A percentile compares a stretch with the other conserved stretches of the same genome.
Conservation (phyloP, 2,113 vertebrate genomes). For the Corvus moneduloides region DNA sequence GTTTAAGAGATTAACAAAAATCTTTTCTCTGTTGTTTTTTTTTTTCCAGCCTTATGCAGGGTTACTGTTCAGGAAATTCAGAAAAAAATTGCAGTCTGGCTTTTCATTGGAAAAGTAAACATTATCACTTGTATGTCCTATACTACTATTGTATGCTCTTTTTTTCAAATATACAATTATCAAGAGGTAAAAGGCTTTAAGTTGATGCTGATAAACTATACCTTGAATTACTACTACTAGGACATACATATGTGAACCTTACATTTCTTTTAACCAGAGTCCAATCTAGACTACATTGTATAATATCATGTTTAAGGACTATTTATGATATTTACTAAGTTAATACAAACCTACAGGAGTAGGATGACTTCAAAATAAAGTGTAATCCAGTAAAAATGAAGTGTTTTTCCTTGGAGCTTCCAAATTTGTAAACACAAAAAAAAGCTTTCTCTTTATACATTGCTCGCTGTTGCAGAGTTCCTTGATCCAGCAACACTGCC, state of each 20-base stretch:
- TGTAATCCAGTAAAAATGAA: neutral
- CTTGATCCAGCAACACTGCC: neutral
- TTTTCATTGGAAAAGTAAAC: neutral
- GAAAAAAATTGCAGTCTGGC: neutral
- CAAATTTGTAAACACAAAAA: neutral
- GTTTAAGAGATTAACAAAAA: neutral
- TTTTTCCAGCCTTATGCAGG: neutral
- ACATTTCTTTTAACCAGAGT: neutral
- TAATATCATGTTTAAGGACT: neutral
- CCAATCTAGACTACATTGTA: neutral
- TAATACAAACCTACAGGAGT: neutral
- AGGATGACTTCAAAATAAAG: neutral
- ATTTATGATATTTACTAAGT: neutral
- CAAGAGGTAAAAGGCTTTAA: neutral
- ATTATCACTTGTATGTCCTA: neutral
- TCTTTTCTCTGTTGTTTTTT: neutral
- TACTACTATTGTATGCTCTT: neutral
- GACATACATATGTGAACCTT: neutral
- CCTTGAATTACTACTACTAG: neutral
- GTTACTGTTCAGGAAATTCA: neutral
- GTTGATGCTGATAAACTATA: neutral
- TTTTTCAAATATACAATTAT: neutral
- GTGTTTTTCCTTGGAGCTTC: neutral
- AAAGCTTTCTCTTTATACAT: neutral
- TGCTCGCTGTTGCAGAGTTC: neutral